Evolutionary conservation across 2,797 vertebrate species (phyloP), one percentile per base, ranked within the genome.

Genomic region (Molossus alvarezi): DNA sequence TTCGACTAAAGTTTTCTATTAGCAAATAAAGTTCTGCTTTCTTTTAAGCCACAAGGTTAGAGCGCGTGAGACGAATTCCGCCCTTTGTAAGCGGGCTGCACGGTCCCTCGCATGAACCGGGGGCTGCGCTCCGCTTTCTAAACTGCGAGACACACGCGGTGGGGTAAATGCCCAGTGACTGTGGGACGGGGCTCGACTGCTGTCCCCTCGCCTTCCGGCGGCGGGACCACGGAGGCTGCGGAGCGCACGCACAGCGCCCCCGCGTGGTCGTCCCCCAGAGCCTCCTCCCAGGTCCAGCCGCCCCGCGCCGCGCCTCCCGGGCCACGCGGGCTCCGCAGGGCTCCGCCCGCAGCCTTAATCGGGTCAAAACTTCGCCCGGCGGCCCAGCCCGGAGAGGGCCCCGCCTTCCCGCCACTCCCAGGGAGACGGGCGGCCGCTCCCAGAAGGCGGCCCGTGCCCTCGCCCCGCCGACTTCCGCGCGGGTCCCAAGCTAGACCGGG

Each of bases 401-500:
- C 55, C 15, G 45, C 27, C n/a, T 53, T 29, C 21, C 7, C 6
- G 72, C n/a, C 65, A 9, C 48, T 33, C 14, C 33, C 41, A 8
- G 9, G 12, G 8, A 29, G 15, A 6, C 6, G 33, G 8, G 57
- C n/a, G 0, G 37, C 29, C 1, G 81, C 65, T 58, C 75, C 88
- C 25, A 14, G 75, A 82, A 77, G 48, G 79, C 29, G 2, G 23
- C 12, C 33, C 8, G 9, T 10, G 10, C 65, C 7, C 33, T 10
- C 1, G 10, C 12, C 12, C 4, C 51, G 9, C 41, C 9, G 2
- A 13, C 6, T 25, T 45, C 62, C 1, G 5, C 3, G 11, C 27
- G 2, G 15, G 23, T 51, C 18, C 15, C 0, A 0, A 1, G 29
- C 7, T 5, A 7, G 9, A 15, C 21, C 3, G 6, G 55, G 55